A percentile compares a stretch with the other conserved stretches of the same genome.
Evolutionary conservation across 2,113 vertebrate genomes (phyloP).

Genomic region (Neoarius graeffei): DNA sequence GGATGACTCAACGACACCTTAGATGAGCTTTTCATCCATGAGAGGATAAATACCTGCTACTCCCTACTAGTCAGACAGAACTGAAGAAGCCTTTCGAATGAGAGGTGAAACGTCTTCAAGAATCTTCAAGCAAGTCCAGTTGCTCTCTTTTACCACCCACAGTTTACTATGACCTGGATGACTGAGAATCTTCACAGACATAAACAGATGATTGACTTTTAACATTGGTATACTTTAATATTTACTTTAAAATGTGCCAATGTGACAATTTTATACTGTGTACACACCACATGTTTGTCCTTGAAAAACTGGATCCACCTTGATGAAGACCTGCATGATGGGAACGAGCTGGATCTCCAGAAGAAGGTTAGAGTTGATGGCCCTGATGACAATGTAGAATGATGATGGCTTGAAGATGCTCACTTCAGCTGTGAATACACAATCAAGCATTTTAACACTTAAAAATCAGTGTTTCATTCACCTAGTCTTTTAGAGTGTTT

Average conservation of each 20-base stretch:
- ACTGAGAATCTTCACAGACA: no score
- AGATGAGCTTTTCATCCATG: no score
- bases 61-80: no score
- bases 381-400: slow-evolving; percentile 79
- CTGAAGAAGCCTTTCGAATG: no score
- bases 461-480: not conserved
- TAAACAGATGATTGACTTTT: not conserved
- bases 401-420: slow-evolving; percentile 83
- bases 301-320: slow-evolving; percentile 62
- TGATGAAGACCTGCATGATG: slow-evolving; percentile 84
- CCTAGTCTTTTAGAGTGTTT: not conserved
- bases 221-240: not conserved
- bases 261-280: no score
- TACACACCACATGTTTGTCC: slow-evolving; percentile 81
- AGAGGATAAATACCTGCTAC: no score
- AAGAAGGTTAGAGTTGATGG: slow-evolving; percentile 71
- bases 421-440: slow-evolving; percentile 72
- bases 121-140: no score
- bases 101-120: no score
- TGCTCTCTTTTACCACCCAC: no score
- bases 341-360: slow-evolving; percentile 82
- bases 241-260: not conserved
- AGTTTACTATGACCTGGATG: no score
- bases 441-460: not conserved
- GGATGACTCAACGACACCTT: no score